These are phyloP conservation scores for Egretta garzetta DNA, from an alignment of 2,113 vertebrate genomes.

Conservation along the genomic window DNA sequence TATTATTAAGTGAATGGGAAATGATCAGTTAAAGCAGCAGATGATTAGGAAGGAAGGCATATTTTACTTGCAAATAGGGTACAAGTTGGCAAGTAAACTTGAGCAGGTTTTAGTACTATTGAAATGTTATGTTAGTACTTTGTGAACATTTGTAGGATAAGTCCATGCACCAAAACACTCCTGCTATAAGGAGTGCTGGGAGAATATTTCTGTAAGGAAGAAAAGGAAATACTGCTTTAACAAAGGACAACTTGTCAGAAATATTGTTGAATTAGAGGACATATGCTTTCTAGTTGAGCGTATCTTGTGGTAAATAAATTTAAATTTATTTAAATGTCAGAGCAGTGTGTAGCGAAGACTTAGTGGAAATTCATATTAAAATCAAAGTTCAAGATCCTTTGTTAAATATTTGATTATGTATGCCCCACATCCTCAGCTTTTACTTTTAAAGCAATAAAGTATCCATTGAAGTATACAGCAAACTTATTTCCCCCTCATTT, in stretches of 20 bases:
- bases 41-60: slow-evolving; percentile 64
- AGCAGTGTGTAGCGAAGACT: background rate
- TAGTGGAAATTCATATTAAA: background rate
- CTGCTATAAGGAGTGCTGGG: background rate
- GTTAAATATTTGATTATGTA: background rate
- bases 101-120: slow-evolving; percentile 56
- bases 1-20: slow-evolving; percentile 74
- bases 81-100: slow-evolving; percentile 71
- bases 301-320: slow-evolving; percentile 34
- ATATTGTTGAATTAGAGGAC: slow-evolving; percentile 5
- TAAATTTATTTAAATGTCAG: background rate
- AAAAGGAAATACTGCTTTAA: background rate
- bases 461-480: background rate
- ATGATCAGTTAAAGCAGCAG: slow-evolving; percentile 70
- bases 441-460: background rate
- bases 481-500: background rate
- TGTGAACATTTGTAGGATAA: slow-evolving; percentile 31
- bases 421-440: background rate
- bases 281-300: background rate
- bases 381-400: background rate
- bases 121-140: slow-evolving; percentile 59
- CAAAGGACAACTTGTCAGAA: background rate
- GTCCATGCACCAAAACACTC: background rate
- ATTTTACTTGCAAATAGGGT: slow-evolving; percentile 76
- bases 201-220: background rate